Percentiles rank a stretch among this genome's conserved stretches.
Evolutionary conservation across 2,888 invertebrate species (phyloP).

Genomic region (Salpingus planirostris): DNA sequence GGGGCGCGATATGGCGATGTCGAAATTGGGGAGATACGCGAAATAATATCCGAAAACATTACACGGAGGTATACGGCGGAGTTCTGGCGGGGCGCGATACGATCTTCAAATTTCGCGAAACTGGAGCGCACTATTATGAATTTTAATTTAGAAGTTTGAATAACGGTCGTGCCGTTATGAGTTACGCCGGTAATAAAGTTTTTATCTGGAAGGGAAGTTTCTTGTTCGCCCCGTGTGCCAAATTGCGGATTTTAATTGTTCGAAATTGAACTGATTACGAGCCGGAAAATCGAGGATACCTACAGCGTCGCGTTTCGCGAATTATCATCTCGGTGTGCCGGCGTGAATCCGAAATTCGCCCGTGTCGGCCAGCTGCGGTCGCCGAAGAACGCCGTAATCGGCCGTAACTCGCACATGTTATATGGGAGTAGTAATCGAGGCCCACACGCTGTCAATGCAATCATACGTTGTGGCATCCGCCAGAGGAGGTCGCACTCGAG

Average conservation of each 20-base stretch:
- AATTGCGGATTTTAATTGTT: no score
- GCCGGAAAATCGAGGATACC: no score
- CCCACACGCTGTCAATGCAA: conserved; percentile 26
- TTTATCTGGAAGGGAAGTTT: conserved; percentile 9
- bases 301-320: no score
- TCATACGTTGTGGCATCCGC: conserved; percentile 21
- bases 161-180: conserved; percentile 15
- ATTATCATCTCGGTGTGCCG: no score
- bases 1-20: no score
- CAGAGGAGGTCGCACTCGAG: no score
- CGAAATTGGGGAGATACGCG: no score
- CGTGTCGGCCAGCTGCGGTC: no score
- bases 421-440: conserved; percentile 23
- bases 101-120: conserved; percentile 15
- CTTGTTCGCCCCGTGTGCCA: background rate
- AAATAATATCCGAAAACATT: background rate
- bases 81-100: no score
- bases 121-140: conserved; percentile 18
- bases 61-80: background rate
- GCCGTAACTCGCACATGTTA: conserved; percentile 20
- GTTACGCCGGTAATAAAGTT: conserved; percentile 18
- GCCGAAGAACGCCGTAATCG: no score
- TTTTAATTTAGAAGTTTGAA: conserved; percentile 20
- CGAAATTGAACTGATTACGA: no score
- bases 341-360: no score